Conservation (phyloP, 35 echinoderm and acorn worm genomes). For the Heliocidaris erythrogramma region DNA sequence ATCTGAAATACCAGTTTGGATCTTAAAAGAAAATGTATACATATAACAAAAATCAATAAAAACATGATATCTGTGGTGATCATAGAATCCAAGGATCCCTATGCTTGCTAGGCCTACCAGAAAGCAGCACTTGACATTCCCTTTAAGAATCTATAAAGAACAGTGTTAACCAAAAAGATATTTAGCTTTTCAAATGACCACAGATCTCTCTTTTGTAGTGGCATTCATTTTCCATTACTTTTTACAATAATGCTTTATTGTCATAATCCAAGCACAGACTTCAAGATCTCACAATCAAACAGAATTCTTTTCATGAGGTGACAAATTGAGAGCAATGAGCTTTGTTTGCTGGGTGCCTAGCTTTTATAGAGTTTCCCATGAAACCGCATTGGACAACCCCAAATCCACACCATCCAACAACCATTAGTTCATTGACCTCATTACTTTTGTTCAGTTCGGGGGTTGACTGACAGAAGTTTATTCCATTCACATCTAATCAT, state of each 20-base stretch:
- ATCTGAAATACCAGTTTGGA: no score
- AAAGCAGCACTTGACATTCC: no score
- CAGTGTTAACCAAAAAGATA: no score
- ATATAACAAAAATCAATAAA: neutral
- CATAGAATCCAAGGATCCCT: neutral
- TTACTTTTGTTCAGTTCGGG: neutral
- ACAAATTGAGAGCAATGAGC: neutral
- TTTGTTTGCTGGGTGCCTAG: neutral
- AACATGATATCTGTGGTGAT: neutral
- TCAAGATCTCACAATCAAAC: neutral
- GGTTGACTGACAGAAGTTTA: neutral
- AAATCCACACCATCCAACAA: neutral
- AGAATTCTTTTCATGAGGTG: neutral
- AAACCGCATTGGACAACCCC: neutral
- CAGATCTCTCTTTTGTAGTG: no score
- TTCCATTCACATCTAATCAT: neutral
- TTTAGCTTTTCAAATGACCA: no score
- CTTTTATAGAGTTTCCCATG: neutral
- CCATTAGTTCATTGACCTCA: neutral
- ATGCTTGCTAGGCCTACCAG: no score
- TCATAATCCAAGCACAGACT: neutral
- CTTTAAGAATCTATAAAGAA: no score
- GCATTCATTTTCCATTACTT: no score
- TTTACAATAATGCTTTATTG: no score
- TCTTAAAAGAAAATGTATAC: no score